phyloP scores from a whole-genome alignment of 23 tunicate genomes.

The Styela clava region DNA sequence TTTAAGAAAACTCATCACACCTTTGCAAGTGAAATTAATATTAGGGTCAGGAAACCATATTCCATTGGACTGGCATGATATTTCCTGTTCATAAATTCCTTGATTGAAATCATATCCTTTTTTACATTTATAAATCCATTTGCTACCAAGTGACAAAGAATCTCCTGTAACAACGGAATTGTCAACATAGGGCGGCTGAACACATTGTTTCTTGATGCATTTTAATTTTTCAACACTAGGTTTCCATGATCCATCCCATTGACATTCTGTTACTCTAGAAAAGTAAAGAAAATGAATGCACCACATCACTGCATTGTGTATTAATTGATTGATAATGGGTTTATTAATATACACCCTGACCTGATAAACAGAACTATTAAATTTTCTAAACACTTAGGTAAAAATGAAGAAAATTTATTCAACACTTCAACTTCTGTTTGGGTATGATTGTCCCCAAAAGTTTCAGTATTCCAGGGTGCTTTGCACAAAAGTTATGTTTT shows the following conservation, averaged over 20 bases:
- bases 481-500: too few relatives aligned
- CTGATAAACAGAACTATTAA: too few relatives aligned
- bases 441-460: too few relatives aligned
- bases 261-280: constrained; percentile 9
- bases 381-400: too few relatives aligned
- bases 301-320: background rate
- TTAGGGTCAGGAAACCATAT: constrained; percentile 28
- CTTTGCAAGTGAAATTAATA: constrained; percentile 23
- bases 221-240: constrained; percentile 3
- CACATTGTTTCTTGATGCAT: constrained; percentile 42
- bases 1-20: too few relatives aligned
- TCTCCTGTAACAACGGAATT: constrained; percentile 27
- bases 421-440: too few relatives aligned
- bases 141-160: constrained; percentile 4
- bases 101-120: constrained; percentile 23
- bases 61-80: constrained; percentile 24
- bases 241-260: constrained; percentile 52
- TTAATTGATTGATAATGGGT: too few relatives aligned
- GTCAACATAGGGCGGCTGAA: constrained; percentile 24
- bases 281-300: background rate
- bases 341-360: too few relatives aligned
- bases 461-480: too few relatives aligned
- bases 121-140: constrained; percentile 32
- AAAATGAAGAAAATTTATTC: too few relatives aligned
- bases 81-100: background rate